A percentile compares a stretch with the other conserved stretches of the same genome.
phyloP scores from a whole-genome alignment of 2,113 vertebrate genomes.

The Protomyctophum bolini region DNA sequence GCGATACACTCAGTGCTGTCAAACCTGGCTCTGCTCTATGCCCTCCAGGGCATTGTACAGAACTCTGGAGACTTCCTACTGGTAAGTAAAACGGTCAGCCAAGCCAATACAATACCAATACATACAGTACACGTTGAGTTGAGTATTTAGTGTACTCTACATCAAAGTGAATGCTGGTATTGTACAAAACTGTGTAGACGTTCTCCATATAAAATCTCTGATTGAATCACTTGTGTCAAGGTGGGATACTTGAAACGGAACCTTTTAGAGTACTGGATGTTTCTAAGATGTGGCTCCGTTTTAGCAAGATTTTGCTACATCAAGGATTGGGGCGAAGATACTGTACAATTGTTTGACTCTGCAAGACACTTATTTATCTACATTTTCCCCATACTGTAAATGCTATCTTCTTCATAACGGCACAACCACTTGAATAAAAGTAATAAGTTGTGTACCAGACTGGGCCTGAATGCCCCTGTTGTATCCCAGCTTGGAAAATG shows the following conservation, averaged over 20 bases:
- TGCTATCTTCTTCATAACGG: not conserved
- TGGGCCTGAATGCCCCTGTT: not conserved
- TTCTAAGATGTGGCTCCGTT: not conserved
- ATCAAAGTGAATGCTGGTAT: too few species aligned
- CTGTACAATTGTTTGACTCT: not conserved
- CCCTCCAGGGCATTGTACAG: constrained; percentile 85
- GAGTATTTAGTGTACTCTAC: too few species aligned
- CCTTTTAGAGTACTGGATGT: too few species aligned
- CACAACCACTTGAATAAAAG: not conserved
- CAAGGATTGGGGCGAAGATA: not conserved
- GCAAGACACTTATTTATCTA: not conserved
- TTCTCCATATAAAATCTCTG: too few species aligned
- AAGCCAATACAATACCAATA: not conserved
- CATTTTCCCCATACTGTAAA: not conserved
- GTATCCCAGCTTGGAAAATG: not conserved
- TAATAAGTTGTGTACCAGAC: not conserved
- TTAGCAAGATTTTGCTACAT: not conserved
- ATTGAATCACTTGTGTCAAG: too few species aligned
- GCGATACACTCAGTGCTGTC: constrained; percentile 81
- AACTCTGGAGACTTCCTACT: constrained; percentile 92
- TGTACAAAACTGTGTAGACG: too few species aligned
- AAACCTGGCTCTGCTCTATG: constrained; percentile 87
- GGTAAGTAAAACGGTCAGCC: constrained; percentile 67
- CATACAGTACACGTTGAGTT: too few species aligned
- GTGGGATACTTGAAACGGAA: too few species aligned